Conservation (phyloP, 2,888 invertebrate species). For the Chloroclysta siterata region DNA sequence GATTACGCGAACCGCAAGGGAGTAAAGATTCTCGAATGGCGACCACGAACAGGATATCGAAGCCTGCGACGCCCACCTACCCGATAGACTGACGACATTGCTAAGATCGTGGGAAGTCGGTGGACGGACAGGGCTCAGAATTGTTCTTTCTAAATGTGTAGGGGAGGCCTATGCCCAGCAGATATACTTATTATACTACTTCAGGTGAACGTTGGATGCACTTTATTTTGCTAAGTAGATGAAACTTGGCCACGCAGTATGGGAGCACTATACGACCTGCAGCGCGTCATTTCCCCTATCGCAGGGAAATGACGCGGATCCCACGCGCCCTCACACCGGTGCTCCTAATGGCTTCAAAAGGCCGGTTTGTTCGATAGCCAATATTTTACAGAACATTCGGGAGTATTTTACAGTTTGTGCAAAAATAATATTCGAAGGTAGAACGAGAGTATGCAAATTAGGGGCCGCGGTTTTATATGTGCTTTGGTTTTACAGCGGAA, state of each 20-base stretch:
- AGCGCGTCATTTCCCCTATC: not conserved
- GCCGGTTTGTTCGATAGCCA: not conserved
- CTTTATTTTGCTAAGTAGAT: not conserved
- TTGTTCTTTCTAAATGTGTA: too few species aligned
- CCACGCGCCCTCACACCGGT: conserved; percentile 13
- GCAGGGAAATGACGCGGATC: conserved; percentile 28
- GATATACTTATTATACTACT: too few species aligned
- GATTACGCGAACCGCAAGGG: not conserved
- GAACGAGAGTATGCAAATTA: conserved; percentile 6
- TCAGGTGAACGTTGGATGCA: too few species aligned
- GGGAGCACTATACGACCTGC: too few species aligned
- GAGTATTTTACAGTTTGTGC: conserved; percentile 2
- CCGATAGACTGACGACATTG: too few species aligned
- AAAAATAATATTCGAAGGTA: conserved; percentile 4
- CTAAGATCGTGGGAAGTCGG: too few species aligned
- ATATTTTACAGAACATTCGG: conserved; percentile 9
- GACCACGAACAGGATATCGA: too few species aligned
- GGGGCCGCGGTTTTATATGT: conserved; percentile 6
- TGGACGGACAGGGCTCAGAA: too few species aligned
- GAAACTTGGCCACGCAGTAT: not conserved
- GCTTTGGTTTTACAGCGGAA: not conserved
- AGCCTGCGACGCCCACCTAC: too few species aligned
- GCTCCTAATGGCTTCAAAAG: conserved; percentile 18
- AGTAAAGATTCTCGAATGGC: too few species aligned
- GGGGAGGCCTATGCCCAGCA: too few species aligned